Base-by-base conservation (phyloP, 1,140 invertebrate genomes). In the Kradibia gibbosae region DNA sequence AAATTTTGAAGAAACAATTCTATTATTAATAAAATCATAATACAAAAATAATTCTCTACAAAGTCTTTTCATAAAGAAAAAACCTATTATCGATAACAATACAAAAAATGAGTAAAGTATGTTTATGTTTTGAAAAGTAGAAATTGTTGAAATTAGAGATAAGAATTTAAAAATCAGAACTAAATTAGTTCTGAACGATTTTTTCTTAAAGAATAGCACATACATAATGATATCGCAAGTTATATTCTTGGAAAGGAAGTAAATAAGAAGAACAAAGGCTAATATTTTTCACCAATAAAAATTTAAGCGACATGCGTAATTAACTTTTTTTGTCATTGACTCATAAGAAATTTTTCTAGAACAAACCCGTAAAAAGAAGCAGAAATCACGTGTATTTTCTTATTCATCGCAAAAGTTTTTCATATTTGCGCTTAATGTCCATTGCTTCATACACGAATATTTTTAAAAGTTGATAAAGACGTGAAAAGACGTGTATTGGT, bases 321-420 rank as follows among this genome's bases (percentile, higher is more conserved):
- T 65, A 4, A 11, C 25, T 36, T 25, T 13, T 71, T 71, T 34
- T 71, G 3, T 1, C 34, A 25, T 57, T 13, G 15, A 60, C 36
- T 77, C 39, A 42, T 77, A 48, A 77, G 65, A 17, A 75, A 48
- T 65, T 17, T 77, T 77, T 77, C 53, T 77, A 77, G 74, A 77
- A 17, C 74, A 42, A 34, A 39, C 25, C 34, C 57, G 31, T 48
- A 34, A 77, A 62, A 77, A 77, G 42, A 57, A 11, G 15, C 34
- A n/a, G 34, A 53, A 42, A 36, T 75, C 57, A 65, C 39, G 57
- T 77, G 36, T 57, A 39, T n/a, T 57, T 48, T 57, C 39, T 62
- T 62, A 77, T 65, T 77, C 74, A 62, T 65, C 39, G 74, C 39
- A 62, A 65, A 77, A 42, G 55, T 28, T 55, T 57, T n/a, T 53